Evolutionary conservation across 64 coral and sea anemone genomes (phyloP), one percentile per base, ranked within the genome.

Genomic region (Dendronephthya gigantea): DNA sequence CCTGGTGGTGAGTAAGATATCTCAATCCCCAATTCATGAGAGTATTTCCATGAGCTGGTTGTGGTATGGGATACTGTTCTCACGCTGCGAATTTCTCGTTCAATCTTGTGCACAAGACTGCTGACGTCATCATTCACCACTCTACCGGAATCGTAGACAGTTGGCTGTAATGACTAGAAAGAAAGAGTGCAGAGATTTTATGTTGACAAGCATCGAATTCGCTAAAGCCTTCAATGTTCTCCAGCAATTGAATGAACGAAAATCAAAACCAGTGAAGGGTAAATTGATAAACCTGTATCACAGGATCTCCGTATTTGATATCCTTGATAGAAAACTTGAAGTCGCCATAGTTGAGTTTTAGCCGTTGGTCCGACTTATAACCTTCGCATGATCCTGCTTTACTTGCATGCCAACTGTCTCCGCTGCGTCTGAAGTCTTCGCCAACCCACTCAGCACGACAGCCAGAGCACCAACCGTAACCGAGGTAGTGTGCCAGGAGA

Each of bases 341-440:
- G 17, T 92, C 72, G 9, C 29, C 34, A 51, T 89, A 92, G 15
- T 76, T 84, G 2, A 92, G 83, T 75, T 92, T 92, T 3, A 92
- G 58, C 0, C 87, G 87, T 47, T 85, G 82, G 22, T 52, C 31
- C 4, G 87, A 48, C 40, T 92, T 85, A 19, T 84, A 82, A 22
- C 91, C 91, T 0, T 52, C 12, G 7, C 91, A 88, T 4, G 39
- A 59, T 81, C 34, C 39, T 10, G 51, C 84, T 34, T 88, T 85
- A n/a, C 32, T 52, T 12, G 90, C 87, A 35, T 92, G 87, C 91
- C 91, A 92, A 7, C 34, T 89, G 45, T 92, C 91, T 2, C 87
- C 84, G 10, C 49, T 86, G 0, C 91, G 87, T 0, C 87, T 35
- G 30, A 92, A 92, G 19, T 92, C 87, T 11, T 92, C 87, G 0